These are phyloP conservation scores for Xenus cinereus DNA, from an alignment of 2,113 vertebrate genomes.

Conservation along the genomic window DNA sequence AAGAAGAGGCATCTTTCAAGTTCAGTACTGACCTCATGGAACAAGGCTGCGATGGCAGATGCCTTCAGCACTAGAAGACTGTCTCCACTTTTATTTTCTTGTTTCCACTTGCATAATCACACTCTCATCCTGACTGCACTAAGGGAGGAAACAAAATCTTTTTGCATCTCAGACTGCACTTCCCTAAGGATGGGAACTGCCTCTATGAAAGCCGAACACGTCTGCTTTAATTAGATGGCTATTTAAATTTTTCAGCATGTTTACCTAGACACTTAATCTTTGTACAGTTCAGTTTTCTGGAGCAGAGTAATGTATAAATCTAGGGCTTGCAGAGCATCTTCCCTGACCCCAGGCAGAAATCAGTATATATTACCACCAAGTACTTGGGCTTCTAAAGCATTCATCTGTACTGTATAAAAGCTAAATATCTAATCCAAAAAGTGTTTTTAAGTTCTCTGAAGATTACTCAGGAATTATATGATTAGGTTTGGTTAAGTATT, in stretches of 20 bases:
- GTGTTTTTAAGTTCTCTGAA: background rate
- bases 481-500: background rate
- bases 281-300: conserved; percentile 5
- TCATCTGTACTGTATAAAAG: background rate
- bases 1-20: background rate
- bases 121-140: background rate
- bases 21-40: background rate
- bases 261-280: conserved; percentile 48
- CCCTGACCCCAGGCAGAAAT: conserved; percentile 11
- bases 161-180: conserved; percentile 31
- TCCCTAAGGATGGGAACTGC: conserved; percentile 31
- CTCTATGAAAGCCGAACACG: conserved; percentile 14
- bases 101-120: conserved; percentile 3
- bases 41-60: background rate
- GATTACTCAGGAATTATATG: background rate
- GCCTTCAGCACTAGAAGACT: background rate
- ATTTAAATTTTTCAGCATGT: conserved; percentile 33
- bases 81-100: conserved; percentile 5
- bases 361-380: background rate
- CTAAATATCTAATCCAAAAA: background rate
- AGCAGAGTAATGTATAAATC: background rate
- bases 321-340: background rate
- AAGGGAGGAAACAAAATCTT: background rate
- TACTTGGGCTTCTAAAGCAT: background rate
- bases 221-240: conserved; percentile 40